A percentile compares a stretch with the other conserved stretches of the same genome.
phyloP scores from a whole-genome alignment of 2,797 vertebrate genomes.

The Chelidonichthys spinosus region DNA sequence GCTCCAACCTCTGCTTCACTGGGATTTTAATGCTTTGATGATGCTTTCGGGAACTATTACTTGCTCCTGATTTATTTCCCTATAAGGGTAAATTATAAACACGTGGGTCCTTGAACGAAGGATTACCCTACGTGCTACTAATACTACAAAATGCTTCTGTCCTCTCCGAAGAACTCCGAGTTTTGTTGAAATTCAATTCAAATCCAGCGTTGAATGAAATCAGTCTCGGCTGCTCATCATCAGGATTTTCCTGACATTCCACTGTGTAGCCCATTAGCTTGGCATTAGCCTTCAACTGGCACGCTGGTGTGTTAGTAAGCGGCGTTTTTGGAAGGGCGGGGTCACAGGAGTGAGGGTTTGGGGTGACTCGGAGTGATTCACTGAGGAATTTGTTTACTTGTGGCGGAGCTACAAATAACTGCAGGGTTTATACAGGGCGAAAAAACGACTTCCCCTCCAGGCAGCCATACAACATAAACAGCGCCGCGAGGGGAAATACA shows the following conservation, averaged over 20 bases:
- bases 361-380: slow-evolving; percentile 67
- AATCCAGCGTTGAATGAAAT: background rate
- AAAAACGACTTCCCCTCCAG: slow-evolving; percentile 76
- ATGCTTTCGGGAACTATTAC: background rate
- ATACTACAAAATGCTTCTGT: no score
- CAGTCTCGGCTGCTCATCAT: background rate
- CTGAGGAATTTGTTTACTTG: slow-evolving; percentile 86
- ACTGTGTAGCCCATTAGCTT: slow-evolving; percentile 8
- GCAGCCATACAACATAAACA: slow-evolving; percentile 79
- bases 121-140: background rate
- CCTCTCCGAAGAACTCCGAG: no score
- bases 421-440: slow-evolving; percentile 73
- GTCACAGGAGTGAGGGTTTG: slow-evolving; percentile 54
- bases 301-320: slow-evolving; percentile 14
- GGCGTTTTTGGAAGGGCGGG: slow-evolving; percentile 43
- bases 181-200: background rate
- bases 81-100: background rate
- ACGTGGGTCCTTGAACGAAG: background rate
- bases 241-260: background rate
- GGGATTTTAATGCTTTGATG: slow-evolving; percentile 8
- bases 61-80: background rate
- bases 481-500: slow-evolving; percentile 70
- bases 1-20: no score
- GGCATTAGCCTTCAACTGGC: slow-evolving; percentile 15
- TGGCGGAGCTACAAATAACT: slow-evolving; percentile 83